Conservation (phyloP, 2,888 invertebrate species). For the Cataglyphis albicans region DNA sequence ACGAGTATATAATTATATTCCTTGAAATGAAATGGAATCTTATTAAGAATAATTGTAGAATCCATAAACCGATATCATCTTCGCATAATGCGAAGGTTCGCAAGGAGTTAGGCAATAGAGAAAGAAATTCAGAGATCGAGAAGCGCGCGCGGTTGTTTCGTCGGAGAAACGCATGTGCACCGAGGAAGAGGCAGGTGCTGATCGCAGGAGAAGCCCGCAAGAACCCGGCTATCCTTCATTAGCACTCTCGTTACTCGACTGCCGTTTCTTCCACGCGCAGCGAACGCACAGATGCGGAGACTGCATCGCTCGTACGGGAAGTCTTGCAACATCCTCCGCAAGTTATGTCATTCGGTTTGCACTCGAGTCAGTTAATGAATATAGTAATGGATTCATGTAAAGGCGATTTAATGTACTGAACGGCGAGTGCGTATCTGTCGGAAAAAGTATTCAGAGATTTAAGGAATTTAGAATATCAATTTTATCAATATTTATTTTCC, state of each 20-base stretch:
- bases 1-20: background rate
- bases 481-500: background rate
- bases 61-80: background rate
- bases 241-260: conserved; percentile 81
- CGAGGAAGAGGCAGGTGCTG: conserved; percentile 76
- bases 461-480: background rate
- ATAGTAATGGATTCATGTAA: background rate
- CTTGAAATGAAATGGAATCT: background rate
- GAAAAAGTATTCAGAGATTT: background rate
- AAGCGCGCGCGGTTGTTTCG: conserved; percentile 47
- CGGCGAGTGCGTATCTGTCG: background rate
- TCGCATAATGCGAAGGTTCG: background rate
- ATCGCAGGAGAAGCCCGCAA: conserved; percentile 68
- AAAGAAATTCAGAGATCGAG: conserved; percentile 60
- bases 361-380: conserved; percentile 21
- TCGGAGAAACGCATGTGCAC: conserved; percentile 47
- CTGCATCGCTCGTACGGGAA: background rate
- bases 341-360: conserved; percentile 39
- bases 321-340: conserved; percentile 24
- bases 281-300: conserved; percentile 33
- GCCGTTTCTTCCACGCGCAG: conserved; percentile 68
- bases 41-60: background rate
- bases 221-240: conserved; percentile 83
- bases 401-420: background rate
- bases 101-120: conserved; percentile 61